These are phyloP conservation scores for Epirrita christyi DNA, from an alignment of 2,888 invertebrate genomes.

Conservation along the genomic window DNA sequence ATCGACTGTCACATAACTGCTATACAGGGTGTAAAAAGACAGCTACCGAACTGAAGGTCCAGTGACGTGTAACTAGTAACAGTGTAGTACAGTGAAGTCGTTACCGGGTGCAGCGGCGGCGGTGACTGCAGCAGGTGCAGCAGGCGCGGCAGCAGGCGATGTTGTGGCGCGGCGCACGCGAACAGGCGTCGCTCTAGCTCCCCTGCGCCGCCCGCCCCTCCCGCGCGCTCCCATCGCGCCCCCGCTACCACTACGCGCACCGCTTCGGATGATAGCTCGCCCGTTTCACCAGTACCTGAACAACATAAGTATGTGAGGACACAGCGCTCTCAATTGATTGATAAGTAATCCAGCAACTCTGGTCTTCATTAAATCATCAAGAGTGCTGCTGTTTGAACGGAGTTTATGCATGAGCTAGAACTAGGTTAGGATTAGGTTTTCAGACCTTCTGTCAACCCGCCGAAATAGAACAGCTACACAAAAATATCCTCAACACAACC, in stretches of 20 bases:
- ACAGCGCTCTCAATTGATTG: not conserved
- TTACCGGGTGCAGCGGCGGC: constrained; percentile 31
- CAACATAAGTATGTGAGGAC: not conserved
- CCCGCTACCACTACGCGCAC: constrained; percentile 72
- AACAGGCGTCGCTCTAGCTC: constrained; percentile 73
- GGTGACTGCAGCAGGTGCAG: constrained; percentile 67
- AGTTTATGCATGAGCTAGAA: no score
- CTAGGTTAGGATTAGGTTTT: no score
- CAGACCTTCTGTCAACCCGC: no score
- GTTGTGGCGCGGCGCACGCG: constrained; percentile 72
- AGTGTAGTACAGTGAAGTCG: constrained; percentile 26
- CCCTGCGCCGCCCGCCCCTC: constrained; percentile 57
- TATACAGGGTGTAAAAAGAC: no score
- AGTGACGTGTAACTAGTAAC: constrained; percentile 1
- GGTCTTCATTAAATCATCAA: no score
- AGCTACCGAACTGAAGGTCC: no score
- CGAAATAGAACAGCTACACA: no score
- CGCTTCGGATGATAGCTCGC: constrained; percentile 61
- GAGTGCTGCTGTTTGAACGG: no score
- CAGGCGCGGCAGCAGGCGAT: constrained; percentile 77
- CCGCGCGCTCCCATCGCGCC: constrained; percentile 73
- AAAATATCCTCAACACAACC: no score
- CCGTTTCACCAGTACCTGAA: constrained; percentile 37
- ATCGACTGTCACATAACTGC: no score
- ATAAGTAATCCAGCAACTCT: not conserved